Evolutionary conservation across 1,140 invertebrate genomes (phyloP), one percentile per base, ranked within the genome.

Genomic region (Rhopalosiphum padi): DNA sequence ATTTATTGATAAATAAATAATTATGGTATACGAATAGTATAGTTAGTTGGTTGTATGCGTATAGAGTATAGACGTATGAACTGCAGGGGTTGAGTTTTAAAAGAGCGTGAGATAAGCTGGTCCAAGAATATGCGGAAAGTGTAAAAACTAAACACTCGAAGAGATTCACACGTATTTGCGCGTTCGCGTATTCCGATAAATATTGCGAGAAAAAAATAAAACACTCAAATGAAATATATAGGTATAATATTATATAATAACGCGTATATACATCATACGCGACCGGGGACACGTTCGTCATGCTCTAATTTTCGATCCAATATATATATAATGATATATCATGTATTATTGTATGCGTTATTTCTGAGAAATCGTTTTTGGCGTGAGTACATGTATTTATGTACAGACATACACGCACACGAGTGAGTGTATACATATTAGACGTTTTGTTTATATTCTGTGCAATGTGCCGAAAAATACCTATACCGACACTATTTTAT

Each of bases 251-350:
- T 23, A 22, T 85, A 86, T 3, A 37, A 90, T 82, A 46, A 9
- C 23, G 11, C 15, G 41, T 35, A 30, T 37, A 90, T 53, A 41
- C 11, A 21, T 43, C 11, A 21, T 43, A n/a, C 11, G 82, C 35
- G 77, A 35, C 11, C 46, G 48, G 30, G 30, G 82, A 93, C 82
- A 93, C 91, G 51, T 86, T 86, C 51, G 91, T 53, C 77, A 93
- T 85, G 91, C 91, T 93, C 91, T 41, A 93, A 30, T 93, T 93
- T 90, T n/a, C 6, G 37, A 30, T 68, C n/a, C 37, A 25, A 43
- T 43, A 37, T 60, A 60, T 60, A n/a, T 51, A 51, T 51, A 18
- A 51, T 68, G 30, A 55, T 60, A 77, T 35, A 77, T 68, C 60
- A 30, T 68, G 0, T 9, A 46, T 68, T 68, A 68, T 77, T 77